Base-by-base conservation (phyloP, 2,888 invertebrate species). In the Agrotis segetum region DNA sequence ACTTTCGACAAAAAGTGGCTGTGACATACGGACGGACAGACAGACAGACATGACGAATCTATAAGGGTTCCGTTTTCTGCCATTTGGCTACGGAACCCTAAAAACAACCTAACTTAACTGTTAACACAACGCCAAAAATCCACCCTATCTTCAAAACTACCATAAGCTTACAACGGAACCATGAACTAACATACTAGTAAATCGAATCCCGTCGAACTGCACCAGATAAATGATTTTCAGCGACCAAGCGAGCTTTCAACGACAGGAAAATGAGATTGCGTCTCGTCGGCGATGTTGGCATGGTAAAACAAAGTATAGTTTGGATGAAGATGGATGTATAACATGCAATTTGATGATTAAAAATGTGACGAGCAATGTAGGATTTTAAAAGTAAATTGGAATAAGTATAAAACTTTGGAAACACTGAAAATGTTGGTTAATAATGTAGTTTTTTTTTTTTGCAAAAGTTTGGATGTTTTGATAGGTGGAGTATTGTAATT, bases 161-260 rank as follows among this genome's bases (percentile, higher is more conserved):
- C 0, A 34, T n/a, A 40, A 47, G 21, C 19, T 53, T 3, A 55
- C 29, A 47, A 59, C 17, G 40, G 21, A 40, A 53, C 17, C 44
- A 29, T 2, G 3, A n/a, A 34, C 24, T 66, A 69, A 60, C 69
- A 60, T 49, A 52, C 58, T 60, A 69, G 67, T 63, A 67, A 74
- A 83, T 71, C 62, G 64, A 70, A 19, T 73, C 56, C 63, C 68
- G 55, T 67, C 50, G 55, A 70, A 76, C 77, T 85, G 71, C 74
- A 82, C 65, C 69, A 67, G 60, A 77, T 78, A 86, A 81, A 86
- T 83, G 80, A 81, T 81, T 85, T 87, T 82, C 80, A 78, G 65
- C 80, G 55, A 75, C 67, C 60, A 60, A 58, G 73, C 66, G 67
- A 69, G 81, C 65, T 83, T 63, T 76, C 74, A 85, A 76, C 78